Conservation (phyloP, 2,888 invertebrate genomes). For the Metopia argyrocephala region DNA sequence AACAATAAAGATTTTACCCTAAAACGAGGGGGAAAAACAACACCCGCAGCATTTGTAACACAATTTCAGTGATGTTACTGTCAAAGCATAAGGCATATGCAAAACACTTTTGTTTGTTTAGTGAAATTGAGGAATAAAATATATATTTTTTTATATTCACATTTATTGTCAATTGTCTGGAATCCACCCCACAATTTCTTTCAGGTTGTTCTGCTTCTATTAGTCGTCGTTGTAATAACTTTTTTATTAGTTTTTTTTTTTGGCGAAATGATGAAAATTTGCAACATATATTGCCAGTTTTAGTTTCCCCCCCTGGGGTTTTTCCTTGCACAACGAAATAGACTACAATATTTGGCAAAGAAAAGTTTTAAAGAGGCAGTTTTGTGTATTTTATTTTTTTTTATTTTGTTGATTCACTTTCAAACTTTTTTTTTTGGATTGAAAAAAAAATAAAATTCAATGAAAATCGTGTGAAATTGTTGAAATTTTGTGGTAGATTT, state of each 20-base stretch:
- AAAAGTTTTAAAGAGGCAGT: neutral
- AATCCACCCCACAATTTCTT: constrained; percentile 18
- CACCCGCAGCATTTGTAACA: constrained; percentile 39
- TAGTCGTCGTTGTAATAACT: constrained; percentile 52
- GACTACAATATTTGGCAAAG: constrained; percentile 9
- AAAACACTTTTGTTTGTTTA: constrained; percentile 36
- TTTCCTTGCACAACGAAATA: neutral
- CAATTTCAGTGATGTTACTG: neutral
- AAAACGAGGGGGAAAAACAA: constrained; percentile 11
- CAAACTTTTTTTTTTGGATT: constrained; percentile 35
- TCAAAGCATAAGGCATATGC: constrained; percentile 40
- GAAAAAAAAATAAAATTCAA: constrained; percentile 26
- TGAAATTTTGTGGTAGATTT: constrained; percentile 74
- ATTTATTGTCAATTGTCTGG: constrained; percentile 37
- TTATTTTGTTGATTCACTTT: constrained; percentile 43
- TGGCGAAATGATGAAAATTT: constrained; percentile 43
- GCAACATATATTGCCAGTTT: constrained; percentile 62
- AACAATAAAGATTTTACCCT: constrained; percentile 18
- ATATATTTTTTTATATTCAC: constrained; percentile 8
- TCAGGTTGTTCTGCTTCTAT: constrained; percentile 3
- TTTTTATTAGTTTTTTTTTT: constrained; percentile 58
- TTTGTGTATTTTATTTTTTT: no score
- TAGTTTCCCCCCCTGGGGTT: constrained; percentile 36
- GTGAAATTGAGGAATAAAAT: neutral
- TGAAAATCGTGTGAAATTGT: constrained; percentile 74